Conservation (phyloP, 2,113 vertebrate genomes). For the Melanocharis versteri region DNA sequence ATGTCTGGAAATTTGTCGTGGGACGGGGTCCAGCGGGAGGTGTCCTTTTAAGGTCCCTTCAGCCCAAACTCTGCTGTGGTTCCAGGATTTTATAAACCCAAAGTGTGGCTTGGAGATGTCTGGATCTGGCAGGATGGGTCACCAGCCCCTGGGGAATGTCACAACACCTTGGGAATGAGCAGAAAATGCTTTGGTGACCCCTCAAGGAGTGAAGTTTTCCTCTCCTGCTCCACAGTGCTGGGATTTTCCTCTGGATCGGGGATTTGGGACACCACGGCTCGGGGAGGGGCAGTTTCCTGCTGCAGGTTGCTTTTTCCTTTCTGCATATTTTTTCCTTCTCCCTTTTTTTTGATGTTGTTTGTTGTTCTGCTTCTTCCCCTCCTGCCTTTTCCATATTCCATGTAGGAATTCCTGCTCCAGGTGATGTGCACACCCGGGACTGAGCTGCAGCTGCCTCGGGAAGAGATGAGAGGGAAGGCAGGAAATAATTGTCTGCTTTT, state of each 20-base stretch:
- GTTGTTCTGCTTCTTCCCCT: too few relatives aligned
- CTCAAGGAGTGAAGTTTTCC: neutral
- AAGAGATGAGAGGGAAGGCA: neutral
- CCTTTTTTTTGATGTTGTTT: neutral
- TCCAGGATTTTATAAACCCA: neutral
- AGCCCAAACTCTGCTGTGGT: neutral
- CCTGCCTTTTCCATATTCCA: neutral
- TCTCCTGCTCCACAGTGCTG: too few relatives aligned
- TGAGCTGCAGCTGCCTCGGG: neutral
- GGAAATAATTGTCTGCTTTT: neutral
- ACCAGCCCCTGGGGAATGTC: neutral
- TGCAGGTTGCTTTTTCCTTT: neutral
- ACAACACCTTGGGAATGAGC: accelerated
- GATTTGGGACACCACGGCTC: neutral
- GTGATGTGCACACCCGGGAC: neutral
- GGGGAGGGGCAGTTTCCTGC: neutral
- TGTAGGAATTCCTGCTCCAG: neutral
- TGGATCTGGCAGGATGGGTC: neutral
- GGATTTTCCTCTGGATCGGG: neutral
- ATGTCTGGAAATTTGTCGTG: accelerated
- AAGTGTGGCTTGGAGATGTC: neutral
- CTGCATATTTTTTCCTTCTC: neutral
- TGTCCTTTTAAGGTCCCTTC: neutral
- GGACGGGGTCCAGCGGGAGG: neutral
- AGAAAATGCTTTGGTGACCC: accelerated